A percentile compares a stretch with the other conserved stretches of the same genome.
Conservation (phyloP, 1,140 invertebrate species). For the Hylaeus volcanicus region DNA sequence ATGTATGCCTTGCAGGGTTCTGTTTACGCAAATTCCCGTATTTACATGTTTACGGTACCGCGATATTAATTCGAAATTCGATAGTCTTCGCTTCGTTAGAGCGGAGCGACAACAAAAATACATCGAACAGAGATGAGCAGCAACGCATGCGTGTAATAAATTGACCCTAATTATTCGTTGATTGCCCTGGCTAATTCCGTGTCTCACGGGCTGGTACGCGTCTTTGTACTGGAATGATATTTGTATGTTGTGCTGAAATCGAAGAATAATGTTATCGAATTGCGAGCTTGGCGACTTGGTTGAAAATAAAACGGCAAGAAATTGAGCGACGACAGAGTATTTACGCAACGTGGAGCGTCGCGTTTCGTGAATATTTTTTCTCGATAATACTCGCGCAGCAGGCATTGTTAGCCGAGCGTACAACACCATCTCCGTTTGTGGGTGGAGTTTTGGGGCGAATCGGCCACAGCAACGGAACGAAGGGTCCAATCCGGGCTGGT, state of each 20-base stretch:
- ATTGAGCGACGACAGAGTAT: constrained; percentile 24
- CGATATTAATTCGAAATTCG: not conserved
- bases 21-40: not conserved
- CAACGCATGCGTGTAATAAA: not conserved
- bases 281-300: too few species aligned
- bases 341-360: constrained; percentile 44
- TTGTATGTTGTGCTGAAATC: not conserved
- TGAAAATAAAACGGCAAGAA: too few species aligned
- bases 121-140: not conserved
- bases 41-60: not conserved
- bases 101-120: not conserved
- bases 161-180: constrained; percentile 14
- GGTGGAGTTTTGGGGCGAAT: too few species aligned
- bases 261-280: not conserved
- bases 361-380: not conserved
- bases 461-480: not conserved
- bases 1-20: too few species aligned
- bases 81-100: not conserved
- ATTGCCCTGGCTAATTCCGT: constrained; percentile 6
- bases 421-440: too few species aligned
- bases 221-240: constrained; percentile 14
- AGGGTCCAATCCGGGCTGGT: constrained; percentile 32
- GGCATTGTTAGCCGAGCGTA: too few species aligned
- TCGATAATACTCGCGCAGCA: not conserved
- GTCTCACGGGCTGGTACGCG: not conserved